Evolutionary conservation across 2,113 vertebrate species (phyloP), one percentile per base, ranked within the genome.

Genomic region (Rhinoptilus africanus): DNA sequence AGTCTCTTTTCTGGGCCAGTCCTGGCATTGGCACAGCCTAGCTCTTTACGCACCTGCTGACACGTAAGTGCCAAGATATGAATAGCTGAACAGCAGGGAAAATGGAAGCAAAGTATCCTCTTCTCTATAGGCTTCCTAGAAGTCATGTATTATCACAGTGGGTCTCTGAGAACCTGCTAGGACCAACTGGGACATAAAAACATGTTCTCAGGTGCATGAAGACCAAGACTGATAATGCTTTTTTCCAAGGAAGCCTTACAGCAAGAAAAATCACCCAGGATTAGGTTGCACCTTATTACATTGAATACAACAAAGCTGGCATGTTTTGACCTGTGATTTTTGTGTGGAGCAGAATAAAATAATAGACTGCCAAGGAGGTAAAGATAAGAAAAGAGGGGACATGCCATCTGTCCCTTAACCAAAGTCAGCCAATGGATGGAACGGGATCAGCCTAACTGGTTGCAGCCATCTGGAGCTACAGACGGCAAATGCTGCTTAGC

Each of bases 381-480:
- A 92, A 95, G 86, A 80, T 81, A 95, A 93, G 77, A 85, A 94
- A 92, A 93, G 51, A 95, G 30, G 63, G 74, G 77, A 93, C 1
- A 0, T 83, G 87, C 96, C 97, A 97, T 98, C 97, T 97, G 97
- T 97, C 88, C 82, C 68, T 88, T 85, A 92, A 95, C 72, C 92
- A 85, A 96, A 97, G 85, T 96, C 92, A 95, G 96, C 94, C 96
- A 97, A 95, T 62, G 89, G 85, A 96, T 93, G 73, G 97, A 97
- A 96, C 4, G 5, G 72, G 85, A 96, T 96, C 96, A 97, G 87
- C 92, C 85, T 96, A 69, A 94, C 91, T 96, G 89, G 93, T 66
- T 95, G 88, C 85, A 93, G 81, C 97, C 97, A 98, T 98, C 96
- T 98, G 97, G 94, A 95, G 74, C 64, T 95, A 94, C 96, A 97